These are phyloP conservation scores for Lycocerus yunnanus DNA, from an alignment of 2,888 invertebrate genomes.

Conservation along the genomic window DNA sequence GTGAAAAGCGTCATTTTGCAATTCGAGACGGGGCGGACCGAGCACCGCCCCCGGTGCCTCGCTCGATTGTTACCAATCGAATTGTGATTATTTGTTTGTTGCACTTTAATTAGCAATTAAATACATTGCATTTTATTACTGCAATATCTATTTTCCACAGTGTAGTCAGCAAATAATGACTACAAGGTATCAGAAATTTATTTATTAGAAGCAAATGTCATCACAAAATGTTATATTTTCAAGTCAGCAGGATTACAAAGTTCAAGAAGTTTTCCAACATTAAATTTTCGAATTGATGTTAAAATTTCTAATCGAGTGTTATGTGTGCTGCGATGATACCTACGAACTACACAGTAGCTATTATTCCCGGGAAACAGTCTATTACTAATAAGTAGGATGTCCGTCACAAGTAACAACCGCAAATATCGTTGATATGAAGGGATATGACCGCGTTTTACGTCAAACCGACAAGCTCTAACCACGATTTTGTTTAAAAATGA, in stretches of 20 bases:
- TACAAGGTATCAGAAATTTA: neutral
- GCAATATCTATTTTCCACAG: neutral
- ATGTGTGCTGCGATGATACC: slow-evolving; percentile 30
- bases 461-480: slow-evolving; percentile 28
- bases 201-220: neutral
- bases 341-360: slow-evolving; percentile 34
- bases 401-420: slow-evolving; percentile 37
- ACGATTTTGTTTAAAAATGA: slow-evolving; percentile 27
- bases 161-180: neutral
- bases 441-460: slow-evolving; percentile 33
- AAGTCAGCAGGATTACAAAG: neutral
- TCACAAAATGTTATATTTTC: neutral
- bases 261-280: neutral
- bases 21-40: neutral
- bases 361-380: slow-evolving; percentile 43
- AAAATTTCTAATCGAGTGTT: neutral
- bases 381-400: slow-evolving; percentile 44
- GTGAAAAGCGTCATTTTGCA: neutral
- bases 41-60: neutral
- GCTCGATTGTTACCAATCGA: neutral
- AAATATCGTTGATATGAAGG: slow-evolving; percentile 37
- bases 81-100: neutral
- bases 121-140: neutral
- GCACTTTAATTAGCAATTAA: neutral
- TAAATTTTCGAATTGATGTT: neutral